Evolutionary conservation across 2,888 invertebrate genomes (phyloP), one percentile per base, ranked within the genome.

Genomic region (Pilophorus perplexus): DNA sequence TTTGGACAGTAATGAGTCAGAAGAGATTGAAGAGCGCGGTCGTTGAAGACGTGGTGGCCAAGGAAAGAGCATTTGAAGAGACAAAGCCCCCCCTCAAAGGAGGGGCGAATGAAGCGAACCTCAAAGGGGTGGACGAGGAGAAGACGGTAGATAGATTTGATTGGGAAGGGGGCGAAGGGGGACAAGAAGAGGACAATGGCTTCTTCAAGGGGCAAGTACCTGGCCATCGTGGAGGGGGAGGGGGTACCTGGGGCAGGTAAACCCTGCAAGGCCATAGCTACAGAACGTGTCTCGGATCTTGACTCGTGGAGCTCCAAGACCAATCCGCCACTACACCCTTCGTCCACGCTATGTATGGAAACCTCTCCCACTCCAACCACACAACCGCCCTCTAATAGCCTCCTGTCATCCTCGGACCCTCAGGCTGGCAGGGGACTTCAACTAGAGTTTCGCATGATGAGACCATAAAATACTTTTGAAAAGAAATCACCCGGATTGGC

Each of bases 131-230:
- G 20, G 28, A 2, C 8, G 38, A 6, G 20, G n/a, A n/a, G n/a
- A n/a, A n/a, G n/a, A n/a, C n/a, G n/a, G n/a, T n/a, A n/a, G n/a
- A n/a, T n/a, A n/a, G n/a, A n/a, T n/a, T n/a, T n/a, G 27, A 48
- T 18, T 10, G 38, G 37, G 20, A 33, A 37, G 38, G 22, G 33
- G 52, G 46, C 16, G 48, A 14, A 23, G 52, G 14, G 3, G 40
- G 27, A 5, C 23, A 66, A 18, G 44, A 44, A 59, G 66, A 60
- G 68, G 68, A 68, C 68, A 68, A 68, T 68, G 68, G 66, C 65
- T 57, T 65, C 66, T 55, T 46, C 66, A 66, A 46, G 64, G 68
- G 66, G 68, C 68, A 68, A 48, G 66, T 68, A 68, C 68, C 68
- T 68, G 60, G 28, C 20, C 46, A 62, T 62, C n/a, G 50, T 27